These are phyloP conservation scores for Drosophila parthenogenetica DNA, from an alignment of 2,888 invertebrate species.

Conservation along the genomic window DNA sequence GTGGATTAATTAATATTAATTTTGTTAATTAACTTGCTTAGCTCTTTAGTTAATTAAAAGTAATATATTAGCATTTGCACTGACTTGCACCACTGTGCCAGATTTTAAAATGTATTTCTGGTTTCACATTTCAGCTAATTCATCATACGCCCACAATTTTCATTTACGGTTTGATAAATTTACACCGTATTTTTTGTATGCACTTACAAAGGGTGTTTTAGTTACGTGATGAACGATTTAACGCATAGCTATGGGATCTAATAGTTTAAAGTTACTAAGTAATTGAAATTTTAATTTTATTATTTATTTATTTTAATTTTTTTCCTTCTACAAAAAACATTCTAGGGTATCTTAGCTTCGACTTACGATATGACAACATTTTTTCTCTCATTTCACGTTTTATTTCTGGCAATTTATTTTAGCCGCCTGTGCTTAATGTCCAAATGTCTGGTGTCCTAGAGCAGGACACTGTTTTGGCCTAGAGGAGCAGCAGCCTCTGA, in stretches of 20 bases:
- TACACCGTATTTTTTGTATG: constrained; percentile 29
- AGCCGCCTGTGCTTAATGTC: constrained; percentile 55
- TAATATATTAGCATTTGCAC: constrained; percentile 19
- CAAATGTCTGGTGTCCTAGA: neutral
- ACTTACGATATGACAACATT: neutral
- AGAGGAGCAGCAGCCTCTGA: constrained; percentile 5
- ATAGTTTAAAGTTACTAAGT: too few species aligned
- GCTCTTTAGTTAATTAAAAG: constrained; percentile 10
- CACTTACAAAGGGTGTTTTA: neutral
- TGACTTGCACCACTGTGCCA: constrained; percentile 31
- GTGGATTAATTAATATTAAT: constrained; percentile 1
- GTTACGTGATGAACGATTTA: neutral
- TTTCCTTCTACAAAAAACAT: too few species aligned
- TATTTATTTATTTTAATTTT: too few species aligned
- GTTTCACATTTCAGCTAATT: constrained; percentile 45
- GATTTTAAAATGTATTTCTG: constrained; percentile 33
- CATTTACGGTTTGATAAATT: constrained; percentile 56
- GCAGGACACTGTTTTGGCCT: constrained; percentile 1
- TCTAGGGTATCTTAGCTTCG: neutral
- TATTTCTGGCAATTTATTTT: constrained; percentile 68
- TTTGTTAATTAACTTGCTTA: constrained; percentile 15
- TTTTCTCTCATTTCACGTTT: constrained; percentile 5
- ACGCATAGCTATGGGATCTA: too few species aligned
- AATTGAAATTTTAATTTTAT: too few species aligned
- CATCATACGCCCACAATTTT: constrained; percentile 44